Evolutionary conservation across 2,888 invertebrate species (phyloP), one percentile per base, ranked within the genome.

Genomic region (Clostera curtula): DNA sequence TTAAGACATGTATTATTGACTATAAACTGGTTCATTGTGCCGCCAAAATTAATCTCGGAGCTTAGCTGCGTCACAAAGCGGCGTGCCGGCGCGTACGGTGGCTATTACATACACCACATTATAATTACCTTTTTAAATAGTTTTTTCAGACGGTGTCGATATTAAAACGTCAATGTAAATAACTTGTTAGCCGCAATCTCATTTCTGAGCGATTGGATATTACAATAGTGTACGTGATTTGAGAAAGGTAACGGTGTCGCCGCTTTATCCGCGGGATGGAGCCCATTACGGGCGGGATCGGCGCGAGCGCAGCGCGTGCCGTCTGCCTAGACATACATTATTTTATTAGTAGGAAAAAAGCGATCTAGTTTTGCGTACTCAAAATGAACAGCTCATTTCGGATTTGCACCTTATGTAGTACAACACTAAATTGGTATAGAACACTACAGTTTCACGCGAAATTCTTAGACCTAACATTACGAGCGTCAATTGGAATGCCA

Each of bases 181-280:
- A 83, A 83, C 83, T 83, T 83, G 83, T 83, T 83, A 83, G 83
- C 82, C 77, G 83, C 83, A 79, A 83, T 82, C 83, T 83, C 83
- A 83, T 83, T 83, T 82, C 82, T 75, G 70, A 69, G 65, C 80
- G 79, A 80, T 82, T 83, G 83, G 79, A 77, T 82, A 80, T 82
- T 79, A 82, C 83, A 83, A 83, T 83, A 77, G 83, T 76, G 83
- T 79, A 83, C 83, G 83, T 83, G 83, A 80, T 80, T 76, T 76
- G 82, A 79, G 82, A 79, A 76, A 80, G 76, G 80, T 83, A 83
- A 82, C 83, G 83, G 83, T 80, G 71, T 74, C 68, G 66, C 61
- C 59, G 79, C 80, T 79, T 82, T 80, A 82, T 82, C 82, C 82
- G 70, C 67, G 56, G 71, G 76, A 68, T 70, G 75, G 75, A 71